These are phyloP conservation scores for Gallinago stenura DNA, from an alignment of 2,797 vertebrate genomes.

Conservation along the genomic window DNA sequence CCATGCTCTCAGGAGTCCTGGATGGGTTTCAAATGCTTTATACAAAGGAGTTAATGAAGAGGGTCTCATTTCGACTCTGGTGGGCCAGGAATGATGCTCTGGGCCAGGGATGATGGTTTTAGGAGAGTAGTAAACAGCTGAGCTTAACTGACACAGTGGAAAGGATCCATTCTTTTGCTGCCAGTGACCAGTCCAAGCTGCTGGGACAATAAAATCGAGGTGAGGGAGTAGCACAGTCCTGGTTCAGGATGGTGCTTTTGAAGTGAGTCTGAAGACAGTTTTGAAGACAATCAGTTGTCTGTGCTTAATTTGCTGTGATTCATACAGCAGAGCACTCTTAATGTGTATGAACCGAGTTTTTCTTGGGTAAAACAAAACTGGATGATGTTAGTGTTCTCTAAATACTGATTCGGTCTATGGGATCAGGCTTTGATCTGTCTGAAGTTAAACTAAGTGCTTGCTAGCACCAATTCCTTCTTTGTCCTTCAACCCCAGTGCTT, in stretches of 20 bases:
- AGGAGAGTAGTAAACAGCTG: neutral
- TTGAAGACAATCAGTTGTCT: neutral
- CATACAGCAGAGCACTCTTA: neutral
- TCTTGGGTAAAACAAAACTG: neutral
- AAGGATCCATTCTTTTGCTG: neutral
- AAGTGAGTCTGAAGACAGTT: neutral
- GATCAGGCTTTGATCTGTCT: neutral
- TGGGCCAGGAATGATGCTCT: neutral
- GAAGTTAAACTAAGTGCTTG: neutral
- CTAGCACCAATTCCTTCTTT: neutral
- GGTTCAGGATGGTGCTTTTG: neutral
- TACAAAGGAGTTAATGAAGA: neutral
- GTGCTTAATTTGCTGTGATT: neutral
- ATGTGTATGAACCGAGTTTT: neutral
- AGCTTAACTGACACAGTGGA: neutral
- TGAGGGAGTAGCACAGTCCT: neutral
- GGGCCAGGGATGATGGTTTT: neutral
- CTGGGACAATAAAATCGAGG: neutral
- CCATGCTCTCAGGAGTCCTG: neutral
- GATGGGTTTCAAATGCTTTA: neutral
- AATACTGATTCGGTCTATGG: accelerated
- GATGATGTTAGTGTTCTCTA: neutral
- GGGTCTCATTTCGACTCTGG: neutral
- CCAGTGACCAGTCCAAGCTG: neutral
- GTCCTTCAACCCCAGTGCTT: neutral